Base-by-base conservation (phyloP, 2,113 vertebrate genomes). In the Actenoides lindsayi region DNA sequence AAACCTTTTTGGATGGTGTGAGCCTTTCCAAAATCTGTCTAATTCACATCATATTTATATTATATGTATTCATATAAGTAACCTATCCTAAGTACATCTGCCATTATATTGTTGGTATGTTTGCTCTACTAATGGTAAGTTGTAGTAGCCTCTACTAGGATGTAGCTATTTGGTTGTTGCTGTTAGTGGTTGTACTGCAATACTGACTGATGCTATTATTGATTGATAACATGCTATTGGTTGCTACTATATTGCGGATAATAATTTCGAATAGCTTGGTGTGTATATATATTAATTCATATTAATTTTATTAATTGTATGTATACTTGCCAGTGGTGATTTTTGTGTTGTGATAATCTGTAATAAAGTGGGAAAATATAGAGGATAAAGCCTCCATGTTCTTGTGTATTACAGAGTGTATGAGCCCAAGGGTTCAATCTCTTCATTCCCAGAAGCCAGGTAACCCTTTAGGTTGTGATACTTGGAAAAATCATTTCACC, bases 31-130 rank as follows among this genome's bases (percentile, higher is more conserved):
- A 76, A 89, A 65, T 46, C 24, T 53, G 27, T 69, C 18, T 62
- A 67, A 35, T 76, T 93, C 0, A 2, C 24, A 93, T 76, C 8
- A 2, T 63, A 41, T 9, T 0, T 0, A n/a, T 65, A n/a, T 37
- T 44, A 18, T 31, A 30, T 56, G 33, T 30, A 50, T 37, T 88
- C 14, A 24, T 46, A 5, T 3, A 74, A 75, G 13, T 54, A 74
- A 75, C 17, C 25, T 33, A 3, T 48, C 3, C 0, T 35, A 54
- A 53, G 13, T 62, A 15, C 59, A 63, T 48, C 27, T 67, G 10
- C 23, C 51, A 11, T 71, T 89, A 39, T 6, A 33, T 21, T 57
- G 33, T 51, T 48, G 14, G 19, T 39, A 3, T 19, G 3, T 53
- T 75, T 89, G 6, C 30, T 62, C 50, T 51, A 30, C 13, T 42